Evolutionary conservation across 1,140 invertebrate species (phyloP), one percentile per base, ranked within the genome.

Genomic region (Leptestheria dahalacensis): DNA sequence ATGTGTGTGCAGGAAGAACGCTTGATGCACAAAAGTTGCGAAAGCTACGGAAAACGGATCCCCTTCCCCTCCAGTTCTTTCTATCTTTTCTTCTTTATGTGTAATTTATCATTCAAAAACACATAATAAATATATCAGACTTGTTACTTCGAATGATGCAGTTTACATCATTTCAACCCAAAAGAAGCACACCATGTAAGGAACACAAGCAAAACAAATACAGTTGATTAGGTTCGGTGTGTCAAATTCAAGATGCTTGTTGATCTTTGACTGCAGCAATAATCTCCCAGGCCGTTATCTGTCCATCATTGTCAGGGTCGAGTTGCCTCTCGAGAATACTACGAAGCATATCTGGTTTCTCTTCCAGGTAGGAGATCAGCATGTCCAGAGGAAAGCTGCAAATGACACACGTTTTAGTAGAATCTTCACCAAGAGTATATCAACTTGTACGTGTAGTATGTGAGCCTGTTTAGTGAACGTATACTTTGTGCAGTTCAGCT

Each of bases 341-440:
- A 21, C 53, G 53, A 33, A 55, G 26, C 53, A 55, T 33, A 11
- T 6, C 53, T 20, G 53, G 53, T 18, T 55, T 55, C 3, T 55
- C 33, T 20, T 55, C 26, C 26, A 55, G 23, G n/a, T 55, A 55
- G 26, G 28, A 21, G 11, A 55, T 20, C 23, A 55, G 12, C 53
- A 26, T 29, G 53, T 55, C 53, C 53, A 55, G 26, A 55, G 53
- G 53, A 33, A 55, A 55, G 33, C 53, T 55, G 26, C 23, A n/a
- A 29, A n/a, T n/a, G n/a, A n/a, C n/a, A n/a, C n/a, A n/a, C n/a
- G 25, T 25, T 52, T 52, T 52, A 20, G 28, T 52, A 18, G 2
- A 2, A 48, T 48, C n/a, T 48, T 48, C 1, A 48, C 48, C 10
- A 48, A 48, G 21, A 21, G n/a, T 21, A 21, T n/a, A 48, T 48